Base-by-base conservation (phyloP, 2,113 vertebrate genomes). In the Poicephalus meyeri region DNA sequence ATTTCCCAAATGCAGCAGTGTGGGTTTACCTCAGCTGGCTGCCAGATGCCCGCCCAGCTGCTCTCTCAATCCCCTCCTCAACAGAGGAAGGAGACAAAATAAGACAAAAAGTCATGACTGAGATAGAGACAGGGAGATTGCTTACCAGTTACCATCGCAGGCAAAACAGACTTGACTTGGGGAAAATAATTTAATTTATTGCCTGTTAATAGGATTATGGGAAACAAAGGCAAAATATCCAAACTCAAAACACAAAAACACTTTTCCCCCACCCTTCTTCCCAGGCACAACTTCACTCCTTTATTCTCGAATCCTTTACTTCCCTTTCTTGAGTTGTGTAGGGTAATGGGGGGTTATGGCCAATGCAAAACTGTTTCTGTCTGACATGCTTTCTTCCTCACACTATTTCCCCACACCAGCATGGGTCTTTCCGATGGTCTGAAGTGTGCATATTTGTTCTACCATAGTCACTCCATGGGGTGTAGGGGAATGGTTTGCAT, bases 291-390 rank as follows among this genome's bases (percentile, higher is more conserved):
- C 7, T 55, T 82, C 6, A 58, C 7, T 29, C 4, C 16, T 41
- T 86, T 68, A 41, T 69, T 86, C 9, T 26, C n/a, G 8, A 88
- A 55, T 77, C 13, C 16, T 86, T 31, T 58, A 10, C 17, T 1
- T 55, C 10, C 13, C 4, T 3, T 1, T 44, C 16, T 60, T 0
- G 0, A 74, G 26, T 0, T 1, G 5, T 52, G 6, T 11, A 56
- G 23, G 26, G 16, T 14, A 71, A 35, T 18, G 13, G 10, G 3
- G 19, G 4, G 6, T 42, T 63, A 15, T 46, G 28, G 10, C 29
- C 11, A 82, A 33, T 31, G 39, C 2, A 2, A 24, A 64, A 47
- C 0, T 19, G 1, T 63, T 79, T 82, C 5, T 64, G 3, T 80
- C 69, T 47, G 15, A 70, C 1, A 1, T 0, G 0, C 3, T 7